Percentiles rank a stretch among this genome's conserved stretches.
phyloP scores from a whole-genome alignment of 2,888 invertebrate species.

The Ormyrus rosae region DNA sequence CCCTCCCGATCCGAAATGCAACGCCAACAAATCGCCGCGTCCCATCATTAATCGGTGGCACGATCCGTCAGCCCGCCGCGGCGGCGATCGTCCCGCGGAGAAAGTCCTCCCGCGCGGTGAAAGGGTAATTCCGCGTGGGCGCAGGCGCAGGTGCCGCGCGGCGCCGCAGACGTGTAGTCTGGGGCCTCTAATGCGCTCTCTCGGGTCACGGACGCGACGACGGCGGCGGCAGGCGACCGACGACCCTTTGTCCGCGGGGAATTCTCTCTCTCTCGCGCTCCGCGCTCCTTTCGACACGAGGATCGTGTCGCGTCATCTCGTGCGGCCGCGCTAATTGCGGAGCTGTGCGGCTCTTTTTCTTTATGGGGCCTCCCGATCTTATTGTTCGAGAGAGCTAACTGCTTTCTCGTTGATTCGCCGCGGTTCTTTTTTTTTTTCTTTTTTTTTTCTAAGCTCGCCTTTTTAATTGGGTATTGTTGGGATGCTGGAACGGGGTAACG shows the following conservation, averaged over 20 bases:
- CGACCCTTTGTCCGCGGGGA: slow-evolving; percentile 15
- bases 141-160: too few relatives aligned
- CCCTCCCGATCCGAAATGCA: too few relatives aligned
- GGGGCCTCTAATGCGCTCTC: too few relatives aligned
- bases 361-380: background rate
- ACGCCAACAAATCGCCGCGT: too few relatives aligned
- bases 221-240: too few relatives aligned
- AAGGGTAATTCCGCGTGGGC: background rate
- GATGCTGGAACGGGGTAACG: too few relatives aligned
- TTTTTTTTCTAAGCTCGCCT: background rate
- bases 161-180: background rate
- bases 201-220: background rate
- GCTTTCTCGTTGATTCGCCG: background rate
- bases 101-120: slow-evolving; percentile 6
- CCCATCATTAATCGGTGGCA: too few relatives aligned
- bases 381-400: background rate
- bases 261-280: background rate
- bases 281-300: slow-evolving; percentile 8
- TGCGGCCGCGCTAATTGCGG: background rate
- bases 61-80: too few relatives aligned
- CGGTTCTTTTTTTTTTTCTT: slow-evolving; percentile 16
- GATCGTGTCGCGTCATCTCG: background rate
- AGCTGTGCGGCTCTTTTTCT: background rate
- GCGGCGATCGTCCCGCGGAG: background rate
- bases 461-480: too few relatives aligned